Percentiles rank a stretch among this genome's conserved stretches.
Evolutionary conservation across 2,113 vertebrate genomes (phyloP).

Genomic region (Mus spicilegus): DNA sequence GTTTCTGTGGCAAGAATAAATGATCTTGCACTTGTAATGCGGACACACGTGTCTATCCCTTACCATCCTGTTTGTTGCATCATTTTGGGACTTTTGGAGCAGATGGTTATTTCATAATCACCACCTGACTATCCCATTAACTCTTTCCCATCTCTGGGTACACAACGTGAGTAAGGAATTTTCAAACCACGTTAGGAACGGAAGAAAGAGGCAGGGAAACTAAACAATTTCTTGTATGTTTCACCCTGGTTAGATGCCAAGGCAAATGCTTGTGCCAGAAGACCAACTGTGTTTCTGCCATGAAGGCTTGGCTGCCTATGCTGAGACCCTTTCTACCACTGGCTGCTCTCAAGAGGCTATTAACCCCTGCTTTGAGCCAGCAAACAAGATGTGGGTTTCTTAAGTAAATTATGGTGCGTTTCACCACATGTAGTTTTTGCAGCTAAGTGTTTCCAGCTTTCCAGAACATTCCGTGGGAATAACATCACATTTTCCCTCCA

Average conservation of each 20-base stretch:
- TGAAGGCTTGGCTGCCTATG: constrained; percentile 95
- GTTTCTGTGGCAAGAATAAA: not conserved
- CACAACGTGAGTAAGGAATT: constrained; percentile 75
- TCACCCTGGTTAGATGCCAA: constrained; percentile 91
- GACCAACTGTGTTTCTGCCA: constrained; percentile 95
- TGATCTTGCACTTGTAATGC: constrained; percentile 34
- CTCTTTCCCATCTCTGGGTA: constrained; percentile 58
- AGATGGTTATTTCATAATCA: not conserved
- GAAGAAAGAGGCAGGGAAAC: constrained; percentile 84
- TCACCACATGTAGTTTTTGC: constrained; percentile 92
- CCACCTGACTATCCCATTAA: not conserved
- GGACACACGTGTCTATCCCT: not conserved
- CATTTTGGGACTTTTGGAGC: not conserved
- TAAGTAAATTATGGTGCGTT: constrained; percentile 95
- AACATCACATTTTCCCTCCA: constrained; percentile 93
- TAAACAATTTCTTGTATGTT: constrained; percentile 90
- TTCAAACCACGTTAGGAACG: constrained; percentile 64
- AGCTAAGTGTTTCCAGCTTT: constrained; percentile 96
- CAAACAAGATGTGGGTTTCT: constrained; percentile 95
- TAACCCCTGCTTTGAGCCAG: constrained; percentile 92
- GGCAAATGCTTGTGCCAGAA: constrained; percentile 93
- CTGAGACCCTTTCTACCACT: constrained; percentile 90
- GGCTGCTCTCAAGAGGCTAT: constrained; percentile 91
- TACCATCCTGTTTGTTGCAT: not conserved
- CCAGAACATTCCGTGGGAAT: constrained; percentile 92